phyloP scores from a whole-genome alignment of 2,888 invertebrate genomes.

The Furcula furcula region DNA sequence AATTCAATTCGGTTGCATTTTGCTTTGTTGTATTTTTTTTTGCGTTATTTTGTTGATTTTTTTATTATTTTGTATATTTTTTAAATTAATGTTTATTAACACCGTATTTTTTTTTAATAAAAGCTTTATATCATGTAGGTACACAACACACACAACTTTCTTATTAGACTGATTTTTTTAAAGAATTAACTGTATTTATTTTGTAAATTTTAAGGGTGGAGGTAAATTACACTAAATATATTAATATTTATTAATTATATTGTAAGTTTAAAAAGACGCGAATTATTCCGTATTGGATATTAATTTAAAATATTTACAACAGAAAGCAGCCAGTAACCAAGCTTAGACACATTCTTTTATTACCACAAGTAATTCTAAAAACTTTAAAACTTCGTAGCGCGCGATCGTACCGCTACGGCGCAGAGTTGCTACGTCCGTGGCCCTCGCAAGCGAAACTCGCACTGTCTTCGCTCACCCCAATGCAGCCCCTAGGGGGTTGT shows the following conservation, averaged over 20 bases:
- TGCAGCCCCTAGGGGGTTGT: constrained; percentile 6
- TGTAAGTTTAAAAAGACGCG: too few species aligned
- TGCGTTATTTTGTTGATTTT: background rate
- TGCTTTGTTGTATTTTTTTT: background rate
- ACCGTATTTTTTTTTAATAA: too few species aligned
- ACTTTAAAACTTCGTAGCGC: constrained; percentile 14
- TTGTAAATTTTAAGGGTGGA: background rate
- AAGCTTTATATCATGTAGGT: background rate
- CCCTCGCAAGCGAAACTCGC: constrained; percentile 10
- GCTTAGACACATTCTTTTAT: too few species aligned
- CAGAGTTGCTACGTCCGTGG: constrained; percentile 37
- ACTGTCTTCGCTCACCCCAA: constrained; percentile 5
- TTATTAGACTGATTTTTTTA: background rate
- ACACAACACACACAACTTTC: background rate
- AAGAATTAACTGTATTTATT: background rate
- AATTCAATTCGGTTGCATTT: background rate
- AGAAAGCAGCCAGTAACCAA: too few species aligned
- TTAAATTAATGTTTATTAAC: too few species aligned
- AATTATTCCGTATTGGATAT: too few species aligned
- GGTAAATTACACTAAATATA: background rate
- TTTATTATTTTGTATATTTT: too few species aligned
- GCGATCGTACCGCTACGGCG: constrained; percentile 21
- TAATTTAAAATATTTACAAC: too few species aligned
- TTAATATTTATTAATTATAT: background rate
- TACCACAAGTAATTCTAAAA: background rate